These are phyloP conservation scores for Phaenicophaeus curvirostris DNA, from an alignment of 2,797 vertebrate genomes.

Conservation along the genomic window DNA sequence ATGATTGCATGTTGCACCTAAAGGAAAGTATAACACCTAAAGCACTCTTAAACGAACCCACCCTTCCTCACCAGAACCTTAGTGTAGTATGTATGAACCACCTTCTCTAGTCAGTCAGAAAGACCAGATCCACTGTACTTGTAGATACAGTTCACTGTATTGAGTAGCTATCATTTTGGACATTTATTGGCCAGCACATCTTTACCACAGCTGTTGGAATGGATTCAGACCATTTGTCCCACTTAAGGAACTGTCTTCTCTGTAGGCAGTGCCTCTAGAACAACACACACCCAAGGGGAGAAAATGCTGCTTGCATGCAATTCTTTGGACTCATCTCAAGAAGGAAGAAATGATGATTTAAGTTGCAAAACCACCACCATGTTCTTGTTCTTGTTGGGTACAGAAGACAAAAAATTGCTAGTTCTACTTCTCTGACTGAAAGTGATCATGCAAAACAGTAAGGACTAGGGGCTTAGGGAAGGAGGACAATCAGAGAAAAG, in stretches of 20 bases:
- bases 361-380: neutral
- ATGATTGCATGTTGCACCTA: neutral
- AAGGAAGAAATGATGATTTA: neutral
- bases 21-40: neutral
- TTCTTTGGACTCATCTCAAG: neutral
- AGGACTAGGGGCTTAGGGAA: neutral
- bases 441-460: neutral
- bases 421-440: neutral
- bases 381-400: no score
- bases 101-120: neutral
- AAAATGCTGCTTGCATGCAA: neutral
- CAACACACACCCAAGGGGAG: neutral
- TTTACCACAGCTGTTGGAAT: neutral
- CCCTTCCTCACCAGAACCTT: neutral
- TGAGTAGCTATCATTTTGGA: neutral
- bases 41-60: neutral
- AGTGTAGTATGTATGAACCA: rapidly evolving
- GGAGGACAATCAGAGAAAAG: neutral
- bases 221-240: neutral
- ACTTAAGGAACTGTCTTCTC: rapidly evolving
- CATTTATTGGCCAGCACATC: neutral
- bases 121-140: neutral
- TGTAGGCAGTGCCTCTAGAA: neutral
- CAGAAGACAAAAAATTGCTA: neutral
- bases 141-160: neutral